phyloP scores from a whole-genome alignment of 2,113 vertebrate species.

The Acanthisitta chloris region DNA sequence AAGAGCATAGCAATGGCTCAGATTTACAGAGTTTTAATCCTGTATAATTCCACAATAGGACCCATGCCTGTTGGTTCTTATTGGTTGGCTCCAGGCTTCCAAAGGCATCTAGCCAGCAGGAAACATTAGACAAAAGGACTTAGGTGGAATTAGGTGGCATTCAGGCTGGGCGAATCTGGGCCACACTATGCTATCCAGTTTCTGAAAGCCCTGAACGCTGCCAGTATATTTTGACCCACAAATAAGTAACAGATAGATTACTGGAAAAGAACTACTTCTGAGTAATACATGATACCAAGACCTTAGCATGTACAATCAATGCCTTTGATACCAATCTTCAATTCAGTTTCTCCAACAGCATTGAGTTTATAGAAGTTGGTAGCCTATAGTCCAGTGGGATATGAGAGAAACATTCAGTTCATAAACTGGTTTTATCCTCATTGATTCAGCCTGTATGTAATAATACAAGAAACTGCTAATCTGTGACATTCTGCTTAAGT shows the following conservation, averaged over 20 bases:
- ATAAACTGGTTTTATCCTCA: background rate
- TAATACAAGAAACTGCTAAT: background rate
- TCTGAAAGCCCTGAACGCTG: background rate
- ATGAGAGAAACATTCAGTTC: background rate
- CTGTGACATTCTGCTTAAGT: accelerated
- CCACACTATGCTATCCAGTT: background rate
- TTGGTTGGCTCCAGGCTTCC: background rate
- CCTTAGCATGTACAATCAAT: accelerated
- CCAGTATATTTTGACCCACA: background rate
- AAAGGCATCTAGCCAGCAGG: conserved; percentile 22
- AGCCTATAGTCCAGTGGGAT: background rate
- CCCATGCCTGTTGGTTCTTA: background rate
- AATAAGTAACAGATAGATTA: background rate
- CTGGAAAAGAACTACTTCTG: background rate
- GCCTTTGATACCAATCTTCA: background rate
- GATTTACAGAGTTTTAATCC: conserved; percentile 33
- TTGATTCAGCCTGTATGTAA: background rate
- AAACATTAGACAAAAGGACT: conserved; percentile 45
- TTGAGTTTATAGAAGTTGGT: background rate
- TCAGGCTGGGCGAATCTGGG: background rate
- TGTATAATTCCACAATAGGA: conserved; percentile 21
- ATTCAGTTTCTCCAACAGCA: background rate
- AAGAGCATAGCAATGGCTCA: background rate
- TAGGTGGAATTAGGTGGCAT: conserved; percentile 29
- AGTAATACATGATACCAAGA: background rate